These are phyloP conservation scores for Epinephelus moara DNA, from an alignment of 2,113 vertebrate genomes.

Conservation along the genomic window DNA sequence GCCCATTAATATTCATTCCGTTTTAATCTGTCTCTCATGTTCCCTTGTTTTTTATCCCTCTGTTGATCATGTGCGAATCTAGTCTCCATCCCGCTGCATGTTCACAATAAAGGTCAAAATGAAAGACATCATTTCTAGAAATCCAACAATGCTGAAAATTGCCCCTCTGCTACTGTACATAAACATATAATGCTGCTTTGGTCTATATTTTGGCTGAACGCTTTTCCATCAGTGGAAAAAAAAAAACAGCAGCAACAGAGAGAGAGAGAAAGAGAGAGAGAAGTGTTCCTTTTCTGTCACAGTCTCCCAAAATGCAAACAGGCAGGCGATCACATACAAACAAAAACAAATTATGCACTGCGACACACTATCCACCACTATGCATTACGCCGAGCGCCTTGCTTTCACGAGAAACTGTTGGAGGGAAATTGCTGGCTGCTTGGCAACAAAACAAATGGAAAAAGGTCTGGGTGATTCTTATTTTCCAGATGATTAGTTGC, in stretches of 20 bases:
- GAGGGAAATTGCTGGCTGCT: conserved; percentile 71
- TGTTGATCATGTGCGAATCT: conserved; percentile 22
- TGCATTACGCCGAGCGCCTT: conserved; percentile 56
- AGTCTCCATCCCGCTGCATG: conserved; percentile 13
- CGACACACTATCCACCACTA: conserved; percentile 56
- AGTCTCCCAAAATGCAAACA: conserved; percentile 55
- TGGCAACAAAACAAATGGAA: conserved; percentile 79
- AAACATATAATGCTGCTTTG: conserved; percentile 29
- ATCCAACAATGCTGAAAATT: conserved; percentile 40
- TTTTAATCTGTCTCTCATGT: conserved; percentile 10
- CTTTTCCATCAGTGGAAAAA: conserved; percentile 38
- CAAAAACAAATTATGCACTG: conserved; percentile 73
- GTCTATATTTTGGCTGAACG: conserved; percentile 45
- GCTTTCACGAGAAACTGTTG: conserved; percentile 59
- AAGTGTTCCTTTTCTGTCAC: conserved; percentile 49
- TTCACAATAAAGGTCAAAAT: conserved; percentile 37
- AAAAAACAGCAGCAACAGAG: too few species aligned
- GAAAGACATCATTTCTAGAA: conserved; percentile 17
- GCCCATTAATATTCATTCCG: conserved; percentile 26
- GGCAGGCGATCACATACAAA: conserved; percentile 65
- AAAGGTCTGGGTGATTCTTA: conserved; percentile 74
- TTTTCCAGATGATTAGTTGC: conserved; percentile 81
- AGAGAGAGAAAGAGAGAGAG: neutral
- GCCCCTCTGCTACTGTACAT: neutral
- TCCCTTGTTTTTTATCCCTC: neutral